Base-by-base conservation (phyloP, 92 coral and sea anemone genomes). In the Galaxea fascicularis region DNA sequence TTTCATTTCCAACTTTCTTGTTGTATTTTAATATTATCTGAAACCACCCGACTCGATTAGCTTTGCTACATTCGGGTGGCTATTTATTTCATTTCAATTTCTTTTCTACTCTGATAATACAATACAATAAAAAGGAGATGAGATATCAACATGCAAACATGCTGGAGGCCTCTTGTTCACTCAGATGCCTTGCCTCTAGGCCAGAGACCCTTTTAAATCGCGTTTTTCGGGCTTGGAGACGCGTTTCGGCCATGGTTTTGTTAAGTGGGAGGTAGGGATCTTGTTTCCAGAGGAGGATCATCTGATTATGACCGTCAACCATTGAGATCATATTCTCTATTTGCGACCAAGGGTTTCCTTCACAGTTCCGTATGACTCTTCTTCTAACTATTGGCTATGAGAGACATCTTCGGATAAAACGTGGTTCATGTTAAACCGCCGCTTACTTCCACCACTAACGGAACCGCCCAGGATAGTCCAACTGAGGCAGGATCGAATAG, bases 331-430 rank as follows among this genome's bases (percentile, higher is more conserved):
- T 67, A 4, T 25, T 73, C 21, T 73, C 62, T 65, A 65, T 73
- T 18, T 60, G 29, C 20, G 46, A 47, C 20, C 8, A n/a, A 73
- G 77, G 1, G n/a, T 59, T 60, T 28, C 51, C 51, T 17, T 25
- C n/a, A n/a, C 77, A 14, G 77, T 73, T 13, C 22, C 39, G n/a
- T 73, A 49, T 0, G 63, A 73, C 41, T 73, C 62, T 27, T 65
- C 74, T 26, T 63, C 82, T 83, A 87, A 85, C n/a, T n/a, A n/a
- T n/a, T n/a, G n/a, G n/a, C n/a, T 71, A 89, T 79, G 66, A 68
- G 49, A 68, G 11, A 31, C 25, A 13, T 68, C 73, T 4, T 31
- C 25, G 20, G 49, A 68, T 17, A 51, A 31, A 31, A 31, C 73
- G 8, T 18, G 73, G 25, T 68, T 39, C 25, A 59, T 20, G n/a